Evolutionary conservation across 1,140 invertebrate species (phyloP).

Genomic region (Drosophila burlai): DNA sequence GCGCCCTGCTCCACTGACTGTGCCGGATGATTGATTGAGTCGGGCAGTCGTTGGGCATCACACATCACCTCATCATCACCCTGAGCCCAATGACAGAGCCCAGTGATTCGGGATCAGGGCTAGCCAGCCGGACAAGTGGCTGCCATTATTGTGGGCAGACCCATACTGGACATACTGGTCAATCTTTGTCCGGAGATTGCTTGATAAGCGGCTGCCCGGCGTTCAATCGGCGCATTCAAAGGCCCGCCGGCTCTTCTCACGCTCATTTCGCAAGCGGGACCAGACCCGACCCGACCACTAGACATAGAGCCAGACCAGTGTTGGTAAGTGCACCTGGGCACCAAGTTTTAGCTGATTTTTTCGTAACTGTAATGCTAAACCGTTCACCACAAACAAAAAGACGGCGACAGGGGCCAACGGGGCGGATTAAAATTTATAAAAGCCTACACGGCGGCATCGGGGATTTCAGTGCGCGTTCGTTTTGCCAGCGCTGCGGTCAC

Average conservation of each 20-base stretch:
- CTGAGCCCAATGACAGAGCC: slow-evolving; percentile 55
- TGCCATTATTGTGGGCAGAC: slow-evolving; percentile 16
- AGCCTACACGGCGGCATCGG: slow-evolving; percentile 47
- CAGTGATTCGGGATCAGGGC: slow-evolving; percentile 52
- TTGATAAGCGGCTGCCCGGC: slow-evolving; percentile 63
- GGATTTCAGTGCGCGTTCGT: slow-evolving; percentile 69
- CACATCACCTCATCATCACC: slow-evolving; percentile 24
- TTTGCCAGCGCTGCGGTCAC: slow-evolving; percentile 59
- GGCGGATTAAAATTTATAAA: slow-evolving; percentile 70
- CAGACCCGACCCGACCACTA: slow-evolving; percentile 12
- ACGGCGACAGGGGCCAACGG: slow-evolving; percentile 9
- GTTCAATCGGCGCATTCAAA: slow-evolving; percentile 51
- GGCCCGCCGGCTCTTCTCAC: slow-evolving; percentile 52
- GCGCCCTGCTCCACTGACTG: slow-evolving; percentile 53
- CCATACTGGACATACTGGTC: slow-evolving; percentile 34
- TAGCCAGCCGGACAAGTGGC: slow-evolving; percentile 28
- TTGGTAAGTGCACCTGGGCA: slow-evolving; percentile 59
- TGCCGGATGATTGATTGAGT: slow-evolving; percentile 36
- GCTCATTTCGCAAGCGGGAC: slow-evolving; percentile 53
- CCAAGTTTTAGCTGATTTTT: slow-evolving; percentile 11
- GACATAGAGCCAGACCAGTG: slow-evolving; percentile 52
- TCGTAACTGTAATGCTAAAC: slow-evolving; percentile 69
- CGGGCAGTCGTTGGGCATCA: slow-evolving; percentile 14
- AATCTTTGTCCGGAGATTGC: slow-evolving; percentile 57
- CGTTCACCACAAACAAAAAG: slow-evolving; percentile 57